Percentiles rank a stretch among this genome's conserved stretches.
These are phyloP conservation scores for Clunio marinus DNA, from an alignment of 2,888 invertebrate species.

Conservation along the genomic window DNA sequence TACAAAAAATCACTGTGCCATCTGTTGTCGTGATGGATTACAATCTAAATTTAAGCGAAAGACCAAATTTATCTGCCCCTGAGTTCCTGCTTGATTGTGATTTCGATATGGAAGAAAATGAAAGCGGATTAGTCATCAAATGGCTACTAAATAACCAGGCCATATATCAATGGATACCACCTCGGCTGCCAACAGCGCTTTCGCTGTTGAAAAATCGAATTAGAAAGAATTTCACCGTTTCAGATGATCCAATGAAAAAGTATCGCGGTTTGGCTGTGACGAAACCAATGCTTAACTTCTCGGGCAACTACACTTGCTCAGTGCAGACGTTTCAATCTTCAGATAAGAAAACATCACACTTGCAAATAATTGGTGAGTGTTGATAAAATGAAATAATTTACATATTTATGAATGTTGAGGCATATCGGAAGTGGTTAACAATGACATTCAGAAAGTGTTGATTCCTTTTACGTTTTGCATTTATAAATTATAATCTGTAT, in stretches of 20 bases:
- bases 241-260: constrained; percentile 44
- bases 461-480: no score
- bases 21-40: constrained; percentile 36
- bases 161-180: constrained; percentile 52
- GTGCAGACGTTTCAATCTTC: constrained; percentile 52
- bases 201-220: constrained; percentile 51
- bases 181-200: constrained; percentile 50
- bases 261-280: constrained; percentile 51
- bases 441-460: background rate
- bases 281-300: constrained; percentile 52
- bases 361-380: constrained; percentile 50
- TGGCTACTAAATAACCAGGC: constrained; percentile 51
- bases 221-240: constrained; percentile 47
- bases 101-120: constrained; percentile 48
- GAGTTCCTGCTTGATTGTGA: constrained; percentile 48
- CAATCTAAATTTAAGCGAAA: constrained; percentile 22
- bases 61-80: constrained; percentile 15
- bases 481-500: no score
- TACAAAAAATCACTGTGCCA: constrained; percentile 29
- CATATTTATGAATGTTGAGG: background rate
- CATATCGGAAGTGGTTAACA: background rate
- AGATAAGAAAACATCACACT: constrained; percentile 50
- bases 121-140: constrained; percentile 51
- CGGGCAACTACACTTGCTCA: constrained; percentile 51
- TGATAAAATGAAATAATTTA: background rate